Conservation (phyloP, 2,113 vertebrate species). For the Lampris megalopsis region DNA sequence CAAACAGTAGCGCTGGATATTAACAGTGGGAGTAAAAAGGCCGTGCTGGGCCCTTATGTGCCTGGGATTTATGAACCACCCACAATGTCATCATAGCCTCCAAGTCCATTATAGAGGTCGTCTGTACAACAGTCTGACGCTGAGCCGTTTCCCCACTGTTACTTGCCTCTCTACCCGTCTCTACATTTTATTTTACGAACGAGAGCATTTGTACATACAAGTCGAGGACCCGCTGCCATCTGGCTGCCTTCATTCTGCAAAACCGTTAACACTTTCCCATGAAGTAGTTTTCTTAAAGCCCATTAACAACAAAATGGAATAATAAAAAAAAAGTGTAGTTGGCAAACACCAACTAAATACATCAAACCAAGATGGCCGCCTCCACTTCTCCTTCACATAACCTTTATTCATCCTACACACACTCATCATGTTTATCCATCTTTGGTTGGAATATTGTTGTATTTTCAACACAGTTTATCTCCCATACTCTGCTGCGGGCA, state of each 20-base stretch:
- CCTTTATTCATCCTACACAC: neutral
- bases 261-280: neutral
- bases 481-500: too few relatives aligned
- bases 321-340: neutral
- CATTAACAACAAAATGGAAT: neutral
- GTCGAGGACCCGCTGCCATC: neutral
- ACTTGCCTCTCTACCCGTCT: too few relatives aligned
- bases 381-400: neutral
- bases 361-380: neutral
- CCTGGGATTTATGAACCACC: slow-evolving; percentile 54
- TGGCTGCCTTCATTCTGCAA: neutral
- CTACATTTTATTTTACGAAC: neutral
- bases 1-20: slow-evolving; percentile 55
- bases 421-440: neutral
- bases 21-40: slow-evolving; percentile 41
- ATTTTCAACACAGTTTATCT: too few relatives aligned
- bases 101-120: neutral
- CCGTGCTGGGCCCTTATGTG: slow-evolving; percentile 27
- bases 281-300: neutral
- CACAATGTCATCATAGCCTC: slow-evolving; percentile 37
- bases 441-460: neutral
- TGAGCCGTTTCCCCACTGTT: neutral
- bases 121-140: neutral
- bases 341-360: too few relatives aligned
- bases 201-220: slow-evolving; percentile 11